phyloP scores from a whole-genome alignment of 2,113 vertebrate species.

The Ceratotherium simum region DNA sequence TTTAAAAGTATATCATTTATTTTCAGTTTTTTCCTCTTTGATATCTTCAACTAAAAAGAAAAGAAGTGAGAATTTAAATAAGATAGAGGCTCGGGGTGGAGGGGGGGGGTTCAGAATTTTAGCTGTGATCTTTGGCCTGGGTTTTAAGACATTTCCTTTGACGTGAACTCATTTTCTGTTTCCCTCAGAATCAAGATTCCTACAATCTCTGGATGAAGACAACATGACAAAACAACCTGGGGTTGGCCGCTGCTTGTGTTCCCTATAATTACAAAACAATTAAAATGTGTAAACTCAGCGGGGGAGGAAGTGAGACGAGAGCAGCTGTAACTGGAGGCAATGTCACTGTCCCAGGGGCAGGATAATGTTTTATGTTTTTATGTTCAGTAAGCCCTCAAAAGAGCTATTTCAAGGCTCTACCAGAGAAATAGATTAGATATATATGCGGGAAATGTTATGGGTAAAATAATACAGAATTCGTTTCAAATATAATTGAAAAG shows the following conservation, averaged over 20 bases:
- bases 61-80: background rate
- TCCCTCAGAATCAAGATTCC: constrained; percentile 94
- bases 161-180: constrained; percentile 36
- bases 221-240: constrained; percentile 99
- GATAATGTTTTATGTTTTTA: constrained; percentile 40
- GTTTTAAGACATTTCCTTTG: constrained; percentile 3
- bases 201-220: constrained; percentile 95
- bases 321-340: constrained; percentile 28
- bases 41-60: background rate
- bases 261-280: constrained; percentile 56
- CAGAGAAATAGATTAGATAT: constrained; percentile 33
- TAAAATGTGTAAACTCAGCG: constrained; percentile 46
- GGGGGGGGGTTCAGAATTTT: background rate
- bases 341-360: background rate
- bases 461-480: background rate
- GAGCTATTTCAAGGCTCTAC: background rate
- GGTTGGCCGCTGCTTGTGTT: constrained; percentile 87
- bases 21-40: background rate
- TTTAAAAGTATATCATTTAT: background rate
- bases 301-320: constrained; percentile 35
- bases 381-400: constrained; percentile 42
- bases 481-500: background rate
- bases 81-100: background rate
- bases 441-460: background rate
- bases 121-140: background rate